These are phyloP conservation scores for Venusia cambrica DNA, from an alignment of 2,888 invertebrate genomes.

Conservation along the genomic window DNA sequence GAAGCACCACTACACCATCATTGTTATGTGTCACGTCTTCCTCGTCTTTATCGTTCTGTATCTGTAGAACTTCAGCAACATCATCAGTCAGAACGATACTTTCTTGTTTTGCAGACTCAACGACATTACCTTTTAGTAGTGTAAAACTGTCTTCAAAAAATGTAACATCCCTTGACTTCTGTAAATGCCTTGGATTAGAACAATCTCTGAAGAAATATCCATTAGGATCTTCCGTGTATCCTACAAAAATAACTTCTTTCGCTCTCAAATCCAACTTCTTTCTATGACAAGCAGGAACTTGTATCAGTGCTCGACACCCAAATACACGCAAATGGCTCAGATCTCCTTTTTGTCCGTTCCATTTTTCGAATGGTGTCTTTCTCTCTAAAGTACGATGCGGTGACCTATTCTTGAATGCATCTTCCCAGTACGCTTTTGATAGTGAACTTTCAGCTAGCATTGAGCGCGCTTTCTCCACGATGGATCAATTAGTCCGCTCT, in stretches of 20 bases:
- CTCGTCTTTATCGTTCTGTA: too few relatives aligned
- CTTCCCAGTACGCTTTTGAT: not conserved
- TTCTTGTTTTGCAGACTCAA: not conserved
- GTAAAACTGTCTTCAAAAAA: not conserved
- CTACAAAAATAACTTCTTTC: not conserved
- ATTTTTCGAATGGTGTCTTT: not conserved
- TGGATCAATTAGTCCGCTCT: not conserved
- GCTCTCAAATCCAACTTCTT: not conserved
- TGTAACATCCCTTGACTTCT: not conserved
- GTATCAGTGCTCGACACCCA: not conserved
- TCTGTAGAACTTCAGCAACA: not conserved
- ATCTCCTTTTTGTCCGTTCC: not conserved
- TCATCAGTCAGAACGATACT: not conserved
- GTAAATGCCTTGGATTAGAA: not conserved
- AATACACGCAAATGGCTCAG: not conserved
- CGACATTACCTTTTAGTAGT: not conserved
- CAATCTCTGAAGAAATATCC: not conserved
- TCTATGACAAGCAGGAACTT: not conserved
- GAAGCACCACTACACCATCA: too few relatives aligned
- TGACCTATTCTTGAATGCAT: not conserved
- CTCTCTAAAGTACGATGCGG: not conserved
- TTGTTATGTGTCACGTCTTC: too few relatives aligned
- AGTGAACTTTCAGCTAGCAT: not conserved
- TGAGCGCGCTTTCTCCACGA: not conserved
- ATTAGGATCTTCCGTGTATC: not conserved